Base-by-base conservation (phyloP, 1,140 invertebrate genomes). In the Pteromalus puparum region DNA sequence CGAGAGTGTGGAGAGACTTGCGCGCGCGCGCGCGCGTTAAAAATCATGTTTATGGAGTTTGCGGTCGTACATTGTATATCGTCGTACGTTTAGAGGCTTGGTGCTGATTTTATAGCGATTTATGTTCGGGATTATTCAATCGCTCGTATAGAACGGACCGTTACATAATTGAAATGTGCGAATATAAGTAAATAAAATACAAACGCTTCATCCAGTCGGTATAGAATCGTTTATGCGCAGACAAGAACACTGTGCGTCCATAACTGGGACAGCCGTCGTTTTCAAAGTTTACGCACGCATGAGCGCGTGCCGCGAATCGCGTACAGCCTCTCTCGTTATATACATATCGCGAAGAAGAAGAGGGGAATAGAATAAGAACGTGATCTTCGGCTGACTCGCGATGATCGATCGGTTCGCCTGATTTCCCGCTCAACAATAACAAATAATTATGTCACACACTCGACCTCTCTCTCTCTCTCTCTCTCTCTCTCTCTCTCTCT, bases 391-490 rank as follows among this genome's bases (percentile, higher is more conserved):
- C 77, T 68, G 77, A 78, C 61, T 12, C n/a, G 28, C 38, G 24
- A n/a, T 18, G 73, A 42, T 80, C 65, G 78, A 38, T 87, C 81
- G 81, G 82, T 87, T 74, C 53, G 53, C 53, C 53, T 38, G 78
- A 79, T 73, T 46, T 68, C 79, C 28, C 68, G 46, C 48, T 61
- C 38, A 42, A 80, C 83, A 88, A 88, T 85, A 88, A 86, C 85
- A 86, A 87, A 87, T 89, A 88, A 89, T 87, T 86, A 87, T 88
- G 86, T 88, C 87, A 87, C 87, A 86, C 30, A 34, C 3, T 34
- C 72, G 24, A 2, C 78, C 30, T 61, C 85, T 26, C 30, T n/a
- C 61, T 42, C 42, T 67, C n/a, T n/a, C n/a, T n/a, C n/a, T n/a
- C n/a, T n/a, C n/a, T n/a, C n/a, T n/a, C n/a, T n/a, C n/a, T n/a